Conservation (phyloP, 2,797 vertebrate genomes). For the Microctenopoma lineatum region DNA sequence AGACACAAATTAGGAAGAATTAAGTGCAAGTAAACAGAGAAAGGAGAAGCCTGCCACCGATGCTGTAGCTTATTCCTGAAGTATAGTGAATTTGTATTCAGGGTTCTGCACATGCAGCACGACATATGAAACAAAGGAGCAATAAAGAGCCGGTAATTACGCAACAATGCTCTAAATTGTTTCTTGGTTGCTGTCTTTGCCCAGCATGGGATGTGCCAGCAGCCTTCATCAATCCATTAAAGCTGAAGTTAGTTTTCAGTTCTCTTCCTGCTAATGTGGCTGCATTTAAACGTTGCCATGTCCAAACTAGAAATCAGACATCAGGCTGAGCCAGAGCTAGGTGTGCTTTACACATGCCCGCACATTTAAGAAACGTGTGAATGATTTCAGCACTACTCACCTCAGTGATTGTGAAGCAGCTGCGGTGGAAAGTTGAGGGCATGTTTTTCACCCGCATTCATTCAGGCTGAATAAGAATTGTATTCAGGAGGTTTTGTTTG, state of each 20-base stretch:
- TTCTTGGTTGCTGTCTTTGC: not conserved
- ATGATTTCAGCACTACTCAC: slow-evolving; percentile 29
- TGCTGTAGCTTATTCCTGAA: slow-evolving; percentile 7
- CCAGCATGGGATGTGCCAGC: not conserved
- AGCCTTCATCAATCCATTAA: too few species aligned
- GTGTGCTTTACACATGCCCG: not conserved
- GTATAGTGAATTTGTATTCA: slow-evolving; percentile 10
- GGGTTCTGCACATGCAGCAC: not conserved
- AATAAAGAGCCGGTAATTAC: slow-evolving; percentile 20
- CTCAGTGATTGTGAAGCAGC: slow-evolving; percentile 23
- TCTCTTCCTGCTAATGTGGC: too few species aligned
- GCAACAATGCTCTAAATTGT: not conserved
- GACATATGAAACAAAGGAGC: slow-evolving; percentile 18
- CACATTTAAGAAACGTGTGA: slow-evolving; percentile 24
- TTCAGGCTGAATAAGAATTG: slow-evolving; percentile 31
- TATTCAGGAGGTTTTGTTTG: slow-evolving; percentile 15
- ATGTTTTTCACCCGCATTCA: slow-evolving; percentile 23
- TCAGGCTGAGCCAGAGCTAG: too few species aligned
- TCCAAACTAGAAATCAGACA: too few species aligned
- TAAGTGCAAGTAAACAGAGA: slow-evolving; percentile 31
- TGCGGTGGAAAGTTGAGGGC: slow-evolving; percentile 28
- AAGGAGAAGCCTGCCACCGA: slow-evolving; percentile 9
- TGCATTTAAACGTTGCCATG: too few species aligned
- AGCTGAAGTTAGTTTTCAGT: too few species aligned
- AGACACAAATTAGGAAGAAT: slow-evolving; percentile 31